These are phyloP conservation scores for Euleptes europaea DNA, from an alignment of 2,113 vertebrate species.

Conservation along the genomic window DNA sequence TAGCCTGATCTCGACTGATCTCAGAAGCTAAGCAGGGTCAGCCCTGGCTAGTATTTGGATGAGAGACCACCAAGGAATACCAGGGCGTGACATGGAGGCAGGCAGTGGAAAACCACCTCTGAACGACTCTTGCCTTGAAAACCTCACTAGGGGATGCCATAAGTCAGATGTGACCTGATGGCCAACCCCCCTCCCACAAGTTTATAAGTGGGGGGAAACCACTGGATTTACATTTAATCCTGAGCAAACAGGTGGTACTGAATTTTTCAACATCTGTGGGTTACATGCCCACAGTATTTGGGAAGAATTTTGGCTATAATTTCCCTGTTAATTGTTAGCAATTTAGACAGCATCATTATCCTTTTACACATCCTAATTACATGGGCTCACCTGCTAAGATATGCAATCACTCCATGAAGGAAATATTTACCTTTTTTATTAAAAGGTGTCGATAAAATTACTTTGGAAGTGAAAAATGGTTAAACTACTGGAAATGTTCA, in stretches of 20 bases:
- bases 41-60: too few species aligned
- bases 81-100: too few species aligned
- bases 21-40: too few species aligned
- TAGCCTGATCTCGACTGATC: too few species aligned
- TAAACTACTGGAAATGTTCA: background rate
- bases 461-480: background rate
- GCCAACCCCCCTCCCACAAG: too few species aligned
- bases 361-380: background rate
- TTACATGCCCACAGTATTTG: background rate
- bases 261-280: constrained; percentile 1
- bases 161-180: too few species aligned
- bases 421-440: background rate
- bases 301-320: background rate
- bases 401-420: background rate
- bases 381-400: background rate
- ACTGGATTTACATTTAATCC: constrained; percentile 2
- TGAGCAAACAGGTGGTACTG: constrained; percentile 14
- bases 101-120: too few species aligned
- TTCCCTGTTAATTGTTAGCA: constrained; percentile 23
- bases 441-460: background rate
- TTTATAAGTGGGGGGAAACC: constrained; percentile 8
- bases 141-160: too few species aligned
- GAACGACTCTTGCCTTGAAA: too few species aligned
- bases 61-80: too few species aligned
- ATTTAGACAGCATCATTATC: background rate